Base-by-base conservation (phyloP, 2,888 invertebrate species). In the Dusona sp. region DNA sequence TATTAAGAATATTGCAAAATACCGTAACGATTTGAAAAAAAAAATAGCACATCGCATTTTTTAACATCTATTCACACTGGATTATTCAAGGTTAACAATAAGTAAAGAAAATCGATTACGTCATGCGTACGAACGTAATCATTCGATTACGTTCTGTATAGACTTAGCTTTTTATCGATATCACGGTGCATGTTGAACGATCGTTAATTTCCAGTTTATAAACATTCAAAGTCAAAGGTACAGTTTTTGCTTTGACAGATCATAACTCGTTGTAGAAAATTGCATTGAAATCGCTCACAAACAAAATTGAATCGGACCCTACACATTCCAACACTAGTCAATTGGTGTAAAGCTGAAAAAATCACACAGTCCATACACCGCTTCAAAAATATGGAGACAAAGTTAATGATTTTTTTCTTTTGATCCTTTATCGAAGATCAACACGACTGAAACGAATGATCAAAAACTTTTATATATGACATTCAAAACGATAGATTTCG, bases 191-290 rank as follows among this genome's bases (percentile, higher is more conserved):
- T 11, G 25, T 57, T 11, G 57, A 57, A 11, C 57, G 57, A 57
- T 57, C 57, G 25, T 57, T 57, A 2, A 57, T 57, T 25, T 25
- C 22, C 11, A 25, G 25, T 57, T 57, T 57, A 25, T 57, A 6
- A 8, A 9, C 8, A 22, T 22, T 54, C 54, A 54, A 54, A 57
- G 57, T 57, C 57, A 57, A 57, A 57, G 25, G 8, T 11, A 25
- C 6, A 13, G 22, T 13, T 57, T 57, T 25, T 57, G 8, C 22
- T 57, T 57, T 57, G 57, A 57, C 57, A 22, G 57, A 57, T 57
- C 57, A 57, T 57, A 57, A 57, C 57, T 22, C 57, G 57, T 57
- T 57, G 25, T 13, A 57, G 25, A 57, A 57, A 57, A 25, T 25
- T 9, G 57, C 25, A 11, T 3, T 2, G 57, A 1, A 11, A 57